Conservation (phyloP, 2,113 vertebrate species). For the Cariama cristata region DNA sequence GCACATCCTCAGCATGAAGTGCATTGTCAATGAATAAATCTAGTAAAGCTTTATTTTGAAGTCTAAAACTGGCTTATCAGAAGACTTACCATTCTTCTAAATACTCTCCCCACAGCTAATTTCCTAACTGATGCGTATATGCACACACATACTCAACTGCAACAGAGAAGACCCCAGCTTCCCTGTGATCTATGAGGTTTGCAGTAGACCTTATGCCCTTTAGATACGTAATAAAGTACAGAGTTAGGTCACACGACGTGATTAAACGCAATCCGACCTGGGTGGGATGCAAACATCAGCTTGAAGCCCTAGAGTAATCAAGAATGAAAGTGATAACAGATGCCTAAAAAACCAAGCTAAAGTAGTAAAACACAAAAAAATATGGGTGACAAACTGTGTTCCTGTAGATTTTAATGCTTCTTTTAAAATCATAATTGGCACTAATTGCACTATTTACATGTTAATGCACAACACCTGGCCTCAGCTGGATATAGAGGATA, state of each 20-base stretch:
- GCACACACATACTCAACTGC: background rate
- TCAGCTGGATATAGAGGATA: constrained; percentile 67
- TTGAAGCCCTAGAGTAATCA: constrained; percentile 26
- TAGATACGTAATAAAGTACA: background rate
- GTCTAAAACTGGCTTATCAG: background rate
- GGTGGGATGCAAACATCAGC: background rate
- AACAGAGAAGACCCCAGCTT: background rate
- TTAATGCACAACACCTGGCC: constrained; percentile 80
- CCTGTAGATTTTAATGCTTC: constrained; percentile 58
- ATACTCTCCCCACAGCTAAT: background rate
- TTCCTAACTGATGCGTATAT: background rate
- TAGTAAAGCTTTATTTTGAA: background rate
- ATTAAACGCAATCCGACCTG: background rate
- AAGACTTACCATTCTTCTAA: background rate
- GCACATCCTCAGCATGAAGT: background rate
- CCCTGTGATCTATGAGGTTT: background rate
- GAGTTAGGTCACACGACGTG: background rate
- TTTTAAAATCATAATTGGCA: constrained; percentile 65
- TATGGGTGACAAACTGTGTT: constrained; percentile 40
- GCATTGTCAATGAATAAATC: background rate
- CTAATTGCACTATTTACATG: constrained; percentile 73
- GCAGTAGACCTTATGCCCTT: background rate
- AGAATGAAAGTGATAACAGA: constrained; percentile 19
- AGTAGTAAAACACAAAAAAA: constrained; percentile 7
- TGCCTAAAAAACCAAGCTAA: constrained; percentile 5